Evolutionary conservation across 2,797 vertebrate species (phyloP).

Genomic region (Artibeus lituratus): DNA sequence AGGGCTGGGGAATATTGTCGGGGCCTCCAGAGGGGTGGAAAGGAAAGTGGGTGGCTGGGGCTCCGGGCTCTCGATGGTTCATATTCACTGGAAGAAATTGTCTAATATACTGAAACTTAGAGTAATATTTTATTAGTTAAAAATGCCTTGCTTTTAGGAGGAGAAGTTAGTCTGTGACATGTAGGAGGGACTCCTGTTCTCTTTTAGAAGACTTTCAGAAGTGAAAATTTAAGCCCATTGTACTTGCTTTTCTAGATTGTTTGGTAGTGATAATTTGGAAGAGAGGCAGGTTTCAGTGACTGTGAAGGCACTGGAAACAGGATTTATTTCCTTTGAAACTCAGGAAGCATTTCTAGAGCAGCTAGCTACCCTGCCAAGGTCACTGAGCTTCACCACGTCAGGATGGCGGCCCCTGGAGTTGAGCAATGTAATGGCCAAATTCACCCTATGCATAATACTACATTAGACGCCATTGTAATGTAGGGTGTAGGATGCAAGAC

Average conservation of each 20-base stretch:
- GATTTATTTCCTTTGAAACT: not conserved
- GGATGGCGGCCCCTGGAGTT: not conserved
- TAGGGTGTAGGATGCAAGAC: not conserved
- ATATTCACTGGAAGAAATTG: not conserved
- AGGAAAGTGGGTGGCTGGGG: not conserved
- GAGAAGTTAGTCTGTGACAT: not conserved
- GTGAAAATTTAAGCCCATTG: not conserved
- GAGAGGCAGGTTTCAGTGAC: not conserved
- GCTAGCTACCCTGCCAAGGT: not conserved
- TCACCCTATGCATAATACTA: not conserved
- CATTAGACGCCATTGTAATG: not conserved
- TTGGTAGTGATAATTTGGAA: not conserved
- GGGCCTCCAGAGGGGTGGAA: not conserved
- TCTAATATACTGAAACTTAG: not conserved
- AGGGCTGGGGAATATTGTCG: not conserved
- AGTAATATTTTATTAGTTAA: not conserved
- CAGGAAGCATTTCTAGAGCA: not conserved
- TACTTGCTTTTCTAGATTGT: not conserved
- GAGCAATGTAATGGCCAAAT: not conserved
- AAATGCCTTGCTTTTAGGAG: not conserved
- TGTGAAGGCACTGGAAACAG: not conserved
- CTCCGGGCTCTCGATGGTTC: not conserved
- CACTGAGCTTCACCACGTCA: not conserved
- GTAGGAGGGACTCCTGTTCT: not conserved
- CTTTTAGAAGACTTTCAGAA: constrained; percentile 8